These are phyloP conservation scores for Pyrgus malvae DNA, from an alignment of 2,888 invertebrate species.

Conservation along the genomic window DNA sequence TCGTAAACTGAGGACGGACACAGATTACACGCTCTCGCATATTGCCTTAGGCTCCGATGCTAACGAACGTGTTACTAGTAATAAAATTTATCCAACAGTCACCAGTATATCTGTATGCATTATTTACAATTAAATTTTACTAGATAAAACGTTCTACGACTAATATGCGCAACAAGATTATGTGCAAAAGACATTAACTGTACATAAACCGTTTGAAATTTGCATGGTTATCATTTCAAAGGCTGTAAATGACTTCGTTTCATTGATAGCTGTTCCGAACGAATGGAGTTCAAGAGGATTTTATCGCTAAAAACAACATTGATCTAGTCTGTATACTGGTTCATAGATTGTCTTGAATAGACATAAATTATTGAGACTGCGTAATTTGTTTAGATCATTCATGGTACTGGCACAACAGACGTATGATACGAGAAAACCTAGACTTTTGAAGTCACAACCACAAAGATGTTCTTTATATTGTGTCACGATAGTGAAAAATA, in stretches of 20 bases:
- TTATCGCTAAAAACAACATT: slow-evolving; percentile 13
- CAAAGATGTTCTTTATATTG: too few relatives aligned
- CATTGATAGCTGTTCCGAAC: not conserved
- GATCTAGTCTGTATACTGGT: slow-evolving; percentile 17
- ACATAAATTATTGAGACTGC: slow-evolving; percentile 38
- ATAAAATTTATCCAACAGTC: not conserved
- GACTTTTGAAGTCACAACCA: too few relatives aligned
- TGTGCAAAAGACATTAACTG: slow-evolving; percentile 30
- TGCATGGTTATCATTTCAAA: slow-evolving; percentile 46
- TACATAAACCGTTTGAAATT: slow-evolving; percentile 42
- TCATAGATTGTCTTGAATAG: slow-evolving; percentile 43
- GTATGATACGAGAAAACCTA: not conserved
- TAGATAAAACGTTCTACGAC: slow-evolving; percentile 2
- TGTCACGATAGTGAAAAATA: too few relatives aligned
- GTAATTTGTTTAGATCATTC: slow-evolving; percentile 5
- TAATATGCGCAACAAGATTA: slow-evolving; percentile 9
- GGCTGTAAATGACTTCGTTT: slow-evolving; percentile 14
- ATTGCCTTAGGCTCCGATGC: too few relatives aligned
- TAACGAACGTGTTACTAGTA: too few relatives aligned
- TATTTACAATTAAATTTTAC: slow-evolving; percentile 29
- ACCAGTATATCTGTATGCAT: not conserved
- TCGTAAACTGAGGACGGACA: too few relatives aligned
- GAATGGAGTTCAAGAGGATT: slow-evolving; percentile 22
- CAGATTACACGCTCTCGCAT: too few relatives aligned
- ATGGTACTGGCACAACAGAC: not conserved